Evolutionary conservation across 2,113 vertebrate species (phyloP).

Genomic region (Podocnemis expansa): DNA sequence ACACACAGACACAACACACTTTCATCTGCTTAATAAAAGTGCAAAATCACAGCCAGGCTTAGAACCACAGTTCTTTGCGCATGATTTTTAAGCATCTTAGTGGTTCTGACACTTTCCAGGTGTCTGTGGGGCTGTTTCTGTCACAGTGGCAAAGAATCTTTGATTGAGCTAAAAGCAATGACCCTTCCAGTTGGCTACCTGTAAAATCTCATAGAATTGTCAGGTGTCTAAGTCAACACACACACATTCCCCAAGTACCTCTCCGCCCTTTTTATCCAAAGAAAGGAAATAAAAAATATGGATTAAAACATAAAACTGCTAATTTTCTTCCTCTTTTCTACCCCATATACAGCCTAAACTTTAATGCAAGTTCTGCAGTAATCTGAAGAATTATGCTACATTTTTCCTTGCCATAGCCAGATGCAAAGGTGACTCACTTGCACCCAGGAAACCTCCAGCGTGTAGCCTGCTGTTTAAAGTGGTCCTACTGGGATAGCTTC

Average conservation of each 20-base stretch:
- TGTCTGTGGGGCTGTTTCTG: not conserved
- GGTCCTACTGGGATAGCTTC: not conserved
- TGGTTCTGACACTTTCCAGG: not conserved
- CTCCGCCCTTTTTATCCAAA: accelerated
- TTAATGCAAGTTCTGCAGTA: not conserved
- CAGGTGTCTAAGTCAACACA: not conserved
- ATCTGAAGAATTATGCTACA: not conserved
- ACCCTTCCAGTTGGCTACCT: not conserved
- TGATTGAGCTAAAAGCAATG: not conserved
- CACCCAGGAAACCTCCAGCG: not conserved
- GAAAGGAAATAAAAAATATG: not conserved
- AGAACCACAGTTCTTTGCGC: accelerated
- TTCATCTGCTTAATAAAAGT: not conserved
- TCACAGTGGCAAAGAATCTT: not conserved
- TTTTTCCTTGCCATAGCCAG: accelerated
- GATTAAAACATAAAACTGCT: not conserved
- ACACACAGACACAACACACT: not conserved
- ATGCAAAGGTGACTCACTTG: not conserved
- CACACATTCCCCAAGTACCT: not conserved
- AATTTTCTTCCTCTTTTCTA: accelerated
- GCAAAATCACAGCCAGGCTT: not conserved
- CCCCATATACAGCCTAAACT: accelerated
- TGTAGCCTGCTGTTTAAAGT: not conserved
- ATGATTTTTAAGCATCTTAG: accelerated
- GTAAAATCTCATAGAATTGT: not conserved